Percentiles rank a stretch among this genome's conserved stretches.
phyloP scores from a whole-genome alignment of 53 echinoderm and acorn worm genomes.

The Arbacia lixula region DNA sequence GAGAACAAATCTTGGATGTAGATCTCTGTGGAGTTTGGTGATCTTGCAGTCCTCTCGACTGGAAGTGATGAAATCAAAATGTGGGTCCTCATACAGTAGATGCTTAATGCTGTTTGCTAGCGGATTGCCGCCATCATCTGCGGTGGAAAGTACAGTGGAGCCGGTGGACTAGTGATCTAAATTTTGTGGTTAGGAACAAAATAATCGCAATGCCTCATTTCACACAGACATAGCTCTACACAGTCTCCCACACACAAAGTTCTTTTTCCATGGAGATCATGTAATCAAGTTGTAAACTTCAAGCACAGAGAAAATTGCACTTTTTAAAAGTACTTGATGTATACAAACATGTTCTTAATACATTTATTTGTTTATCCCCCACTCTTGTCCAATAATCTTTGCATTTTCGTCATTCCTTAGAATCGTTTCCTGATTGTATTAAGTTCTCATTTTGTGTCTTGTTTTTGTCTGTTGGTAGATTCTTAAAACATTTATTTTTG shows the following conservation, averaged over 20 bases:
- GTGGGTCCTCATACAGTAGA: conserved; percentile 28
- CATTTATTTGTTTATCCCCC: no score
- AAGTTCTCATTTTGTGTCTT: no score
- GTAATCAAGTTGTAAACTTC: no score
- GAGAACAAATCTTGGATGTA: conserved; percentile 17
- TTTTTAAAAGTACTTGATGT: no score
- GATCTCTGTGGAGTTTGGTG: conserved; percentile 11
- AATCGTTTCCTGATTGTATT: no score
- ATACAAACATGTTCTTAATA: no score
- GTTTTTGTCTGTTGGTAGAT: no score
- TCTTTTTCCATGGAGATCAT: no score
- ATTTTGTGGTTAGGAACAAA: background rate
- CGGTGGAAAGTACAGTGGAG: conserved; percentile 22
- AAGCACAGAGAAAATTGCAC: no score
- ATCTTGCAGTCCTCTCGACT: background rate
- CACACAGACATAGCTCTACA: background rate
- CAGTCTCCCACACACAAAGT: background rate
- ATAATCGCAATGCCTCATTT: conserved; percentile 12
- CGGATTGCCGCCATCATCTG: conserved; percentile 15
- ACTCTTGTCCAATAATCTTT: no score
- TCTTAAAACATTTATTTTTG: no score
- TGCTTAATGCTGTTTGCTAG: conserved; percentile 10
- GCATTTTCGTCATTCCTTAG: no score
- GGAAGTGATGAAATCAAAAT: conserved; percentile 48
- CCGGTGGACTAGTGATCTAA: conserved; percentile 9